Percentiles rank a stretch among this genome's conserved stretches.
These are phyloP conservation scores for Melanaphis sacchari DNA, from an alignment of 1,140 invertebrate genomes.

Conservation along the genomic window DNA sequence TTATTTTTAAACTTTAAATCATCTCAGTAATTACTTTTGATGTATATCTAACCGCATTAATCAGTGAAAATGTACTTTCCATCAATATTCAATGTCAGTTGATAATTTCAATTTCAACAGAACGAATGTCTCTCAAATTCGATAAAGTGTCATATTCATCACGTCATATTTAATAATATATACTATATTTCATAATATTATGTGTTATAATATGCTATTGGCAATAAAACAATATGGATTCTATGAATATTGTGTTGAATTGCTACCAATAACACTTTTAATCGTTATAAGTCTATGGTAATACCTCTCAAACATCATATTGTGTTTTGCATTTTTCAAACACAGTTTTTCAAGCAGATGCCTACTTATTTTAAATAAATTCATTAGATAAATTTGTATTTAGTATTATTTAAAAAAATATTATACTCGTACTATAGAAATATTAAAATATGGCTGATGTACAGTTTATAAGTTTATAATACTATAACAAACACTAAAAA, in stretches of 20 bases:
- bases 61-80: neutral
- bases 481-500: neutral
- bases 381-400: neutral
- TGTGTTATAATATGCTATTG: neutral
- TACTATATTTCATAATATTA: neutral
- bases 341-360: neutral
- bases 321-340: neutral
- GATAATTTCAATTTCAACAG: neutral
- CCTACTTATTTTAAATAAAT: neutral
- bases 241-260: neutral
- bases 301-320: no score
- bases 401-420: neutral
- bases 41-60: neutral
- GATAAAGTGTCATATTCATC: neutral
- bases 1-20: neutral
- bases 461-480: neutral
- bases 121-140: neutral
- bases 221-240: neutral
- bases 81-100: neutral
- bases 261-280: neutral
- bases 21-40: neutral
- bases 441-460: neutral
- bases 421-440: neutral
- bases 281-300: neutral
- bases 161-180: neutral